Evolutionary conservation across 1,140 invertebrate species (phyloP), one percentile per base, ranked within the genome.

Genomic region (Branchinecta lynchi): DNA sequence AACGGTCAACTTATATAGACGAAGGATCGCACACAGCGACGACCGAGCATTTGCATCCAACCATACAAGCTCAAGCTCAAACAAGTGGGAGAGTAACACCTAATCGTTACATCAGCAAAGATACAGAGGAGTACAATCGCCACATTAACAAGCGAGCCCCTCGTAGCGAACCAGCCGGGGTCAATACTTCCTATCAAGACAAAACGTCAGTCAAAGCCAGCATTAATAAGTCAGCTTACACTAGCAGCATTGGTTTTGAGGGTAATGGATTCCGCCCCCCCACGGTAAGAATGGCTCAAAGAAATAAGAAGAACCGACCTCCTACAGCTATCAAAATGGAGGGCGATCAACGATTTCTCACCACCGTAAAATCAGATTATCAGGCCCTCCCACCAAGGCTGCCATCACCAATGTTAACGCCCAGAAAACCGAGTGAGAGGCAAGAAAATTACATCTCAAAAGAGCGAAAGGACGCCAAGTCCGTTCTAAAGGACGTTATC

Each of bases 21-120:
- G 32, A 32, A 32, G 32, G 32, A 32, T 32, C 32, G 32, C 32
- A 32, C 32, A 32, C 32, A 32, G 32, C 32, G 32, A 32, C 32
- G 32, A 32, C 32, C 32, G 32, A 32, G 32, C 32, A 32, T 32
- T 32, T 32, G 32, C 32, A 1, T 32, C 32, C 32, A 32, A 32
- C 32, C 32, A 5, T 32, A 5, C 32, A 32, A 32, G 32, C 2
- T 32, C 32, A 32, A 32, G 32, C 32, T 32, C 32, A 60, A 60
- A 20, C 12, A 60, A 60, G 12, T 3, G 17, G 12, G 2, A 60
- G 51, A 60, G 17, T 1, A 12, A 60, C 12, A 12, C 12, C 51
- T 60, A 20, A 60, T 20, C 51, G 51, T 60, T 60, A 60, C 17
- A 20, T 60, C 17, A 60, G 51, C 51, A 60, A 60, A 60, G 51